Evolutionary conservation across 23 tunicate genomes (phyloP).

Genomic region (Diplosoma virens): DNA sequence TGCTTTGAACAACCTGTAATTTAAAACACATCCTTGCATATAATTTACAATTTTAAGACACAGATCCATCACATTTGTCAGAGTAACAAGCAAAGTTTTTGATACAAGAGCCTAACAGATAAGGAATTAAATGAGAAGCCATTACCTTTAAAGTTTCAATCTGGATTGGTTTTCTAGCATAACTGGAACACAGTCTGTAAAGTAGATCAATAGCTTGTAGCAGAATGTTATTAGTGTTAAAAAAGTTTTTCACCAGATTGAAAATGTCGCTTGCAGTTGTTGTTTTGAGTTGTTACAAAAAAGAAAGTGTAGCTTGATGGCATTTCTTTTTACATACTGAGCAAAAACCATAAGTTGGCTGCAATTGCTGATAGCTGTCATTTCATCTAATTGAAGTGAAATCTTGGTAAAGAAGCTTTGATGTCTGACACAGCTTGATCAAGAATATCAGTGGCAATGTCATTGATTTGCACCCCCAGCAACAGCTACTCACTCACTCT

Average conservation of each 20-base stretch:
- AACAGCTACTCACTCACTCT: no score
- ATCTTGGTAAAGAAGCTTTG: constrained; percentile 4
- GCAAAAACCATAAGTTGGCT: neutral
- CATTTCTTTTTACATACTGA: neutral
- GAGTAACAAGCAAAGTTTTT: constrained; percentile 6
- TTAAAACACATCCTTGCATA: neutral
- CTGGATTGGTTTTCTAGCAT: constrained; percentile 9
- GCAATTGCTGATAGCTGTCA: constrained; percentile 22
- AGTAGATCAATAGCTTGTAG: neutral
- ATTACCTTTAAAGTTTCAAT: neutral
- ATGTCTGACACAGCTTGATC: constrained; percentile 21
- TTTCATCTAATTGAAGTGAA: constrained; percentile 16
- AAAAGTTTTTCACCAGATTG: no score
- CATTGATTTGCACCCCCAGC: no score
- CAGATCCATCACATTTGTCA: constrained; percentile 1
- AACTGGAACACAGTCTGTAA: constrained; percentile 7
- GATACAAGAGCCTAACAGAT: neutral
- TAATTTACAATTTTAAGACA: constrained; percentile 9
- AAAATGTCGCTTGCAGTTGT: constrained; percentile 7
- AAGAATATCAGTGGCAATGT: constrained; percentile 18
- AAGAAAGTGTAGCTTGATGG: constrained; percentile 2
- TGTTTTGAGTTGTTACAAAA: neutral
- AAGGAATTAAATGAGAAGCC: neutral
- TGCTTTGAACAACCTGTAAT: neutral
- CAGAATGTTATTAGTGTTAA: constrained; percentile 5